Base-by-base conservation (phyloP, 2,113 vertebrate species). In the Tragelaphus strepsiceros region DNA sequence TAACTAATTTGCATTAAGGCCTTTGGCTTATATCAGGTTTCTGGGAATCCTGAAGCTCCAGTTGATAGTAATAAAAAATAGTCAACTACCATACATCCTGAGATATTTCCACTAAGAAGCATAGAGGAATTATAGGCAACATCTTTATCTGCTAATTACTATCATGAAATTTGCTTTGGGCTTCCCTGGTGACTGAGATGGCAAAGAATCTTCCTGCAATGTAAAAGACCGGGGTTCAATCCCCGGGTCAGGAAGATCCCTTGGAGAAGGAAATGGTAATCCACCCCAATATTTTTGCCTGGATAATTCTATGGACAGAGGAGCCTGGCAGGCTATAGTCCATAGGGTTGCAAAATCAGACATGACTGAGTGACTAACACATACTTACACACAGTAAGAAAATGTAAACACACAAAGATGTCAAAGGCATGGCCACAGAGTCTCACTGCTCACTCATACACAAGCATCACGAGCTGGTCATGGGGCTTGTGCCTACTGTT, bases 101-200 rank as follows among this genome's bases (percentile, higher is more conserved):
- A 51, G 85, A 43, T 89, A 51, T 82, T 89, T 92, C 81, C 86
- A 88, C 35, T 88, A 58, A 92, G 51, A 90, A 90, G 85, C 49
- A 6, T 30, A 91, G 53, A 96, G 35, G n/a, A 92, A 82, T 85
- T 92, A 62, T 28, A 91, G 67, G 61, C 43, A 96, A 89, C 67
- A 93, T 21, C 51, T 82, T 96, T 84, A 81, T 91, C 92, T 97
- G 71, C 91, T 94, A 96, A 95, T 96, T 96, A 58, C 28, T 93
- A 77, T 62, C 94, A 46, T 64, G 49, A 94, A 95, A 95, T 94
- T 81, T 95, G 88, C 81, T 92, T 95, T 94, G 85, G 67, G 67
- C n/a, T 71, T 39, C 5, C 5, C 67, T 71, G 19, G 67, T 71
- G 67, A 71, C 67, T 39, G 10, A 71, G 2, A 71, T 71, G 67